Evolutionary conservation across 2,113 vertebrate genomes (phyloP).

Genomic region (Columba janthina): DNA sequence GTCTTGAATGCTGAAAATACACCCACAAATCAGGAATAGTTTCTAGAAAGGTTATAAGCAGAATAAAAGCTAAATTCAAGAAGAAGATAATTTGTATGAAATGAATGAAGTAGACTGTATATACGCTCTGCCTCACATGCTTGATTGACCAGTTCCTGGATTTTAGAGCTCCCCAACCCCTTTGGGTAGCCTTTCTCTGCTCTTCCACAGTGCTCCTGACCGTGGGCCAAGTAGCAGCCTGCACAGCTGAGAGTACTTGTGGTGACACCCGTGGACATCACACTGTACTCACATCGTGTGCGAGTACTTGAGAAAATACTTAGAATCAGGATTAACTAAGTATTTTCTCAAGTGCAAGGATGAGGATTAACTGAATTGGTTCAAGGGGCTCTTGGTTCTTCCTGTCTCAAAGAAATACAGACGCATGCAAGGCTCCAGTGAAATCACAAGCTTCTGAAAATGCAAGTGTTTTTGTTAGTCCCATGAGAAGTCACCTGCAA

Average conservation of each 20-base stretch:
- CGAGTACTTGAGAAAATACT: neutral
- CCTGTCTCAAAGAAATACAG: neutral
- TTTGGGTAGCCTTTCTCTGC: neutral
- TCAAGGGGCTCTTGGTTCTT: neutral
- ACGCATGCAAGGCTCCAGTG: neutral
- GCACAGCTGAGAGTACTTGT: neutral
- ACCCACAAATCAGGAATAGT: neutral
- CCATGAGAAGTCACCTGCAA: constrained; percentile 39
- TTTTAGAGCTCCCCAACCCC: neutral
- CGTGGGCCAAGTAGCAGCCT: neutral
- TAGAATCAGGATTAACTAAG: neutral
- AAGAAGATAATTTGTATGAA: neutral
- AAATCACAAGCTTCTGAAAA: constrained; percentile 32
- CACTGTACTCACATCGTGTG: neutral
- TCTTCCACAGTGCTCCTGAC: neutral
- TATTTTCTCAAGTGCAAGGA: neutral
- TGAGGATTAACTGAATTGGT: neutral
- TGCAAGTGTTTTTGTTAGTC: constrained; percentile 30
- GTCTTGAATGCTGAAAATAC: neutral
- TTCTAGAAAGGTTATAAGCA: neutral
- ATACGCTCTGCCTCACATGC: neutral
- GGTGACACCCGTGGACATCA: neutral
- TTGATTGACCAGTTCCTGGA: neutral
- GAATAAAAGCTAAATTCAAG: neutral
- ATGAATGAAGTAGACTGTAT: neutral